phyloP scores from a whole-genome alignment of 1,140 invertebrate species.

The Lordiphosa mommai region DNA sequence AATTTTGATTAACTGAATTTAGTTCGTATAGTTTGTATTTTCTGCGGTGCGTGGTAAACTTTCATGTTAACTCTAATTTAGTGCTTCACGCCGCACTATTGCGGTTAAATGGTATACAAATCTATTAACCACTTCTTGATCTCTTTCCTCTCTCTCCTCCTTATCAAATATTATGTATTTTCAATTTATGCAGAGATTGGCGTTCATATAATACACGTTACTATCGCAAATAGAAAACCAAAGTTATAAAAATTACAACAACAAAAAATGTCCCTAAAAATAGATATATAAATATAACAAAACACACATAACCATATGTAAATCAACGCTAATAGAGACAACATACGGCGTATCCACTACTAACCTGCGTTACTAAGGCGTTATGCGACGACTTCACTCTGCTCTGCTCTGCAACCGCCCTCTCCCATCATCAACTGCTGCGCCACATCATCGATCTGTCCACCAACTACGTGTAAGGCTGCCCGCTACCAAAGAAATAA shows the following conservation, averaged over 20 bases:
- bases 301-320: conserved; percentile 27
- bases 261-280: conserved; percentile 9
- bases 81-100: background rate
- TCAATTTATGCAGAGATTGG: conserved; percentile 73
- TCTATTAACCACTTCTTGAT: conserved; percentile 61
- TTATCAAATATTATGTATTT: conserved; percentile 38
- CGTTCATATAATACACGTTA: conserved; percentile 76
- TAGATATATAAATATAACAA: conserved; percentile 24
- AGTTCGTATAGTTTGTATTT: too few species aligned
- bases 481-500: conserved; percentile 27
- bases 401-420: conserved; percentile 17
- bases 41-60: too few species aligned
- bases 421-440: conserved; percentile 12
- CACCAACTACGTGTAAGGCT: conserved; percentile 65
- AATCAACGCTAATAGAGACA: conserved; percentile 28
- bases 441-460: conserved; percentile 16
- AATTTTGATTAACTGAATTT: too few species aligned
- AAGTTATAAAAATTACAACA: conserved; percentile 29
- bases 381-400: background rate
- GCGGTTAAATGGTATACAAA: conserved; percentile 10
- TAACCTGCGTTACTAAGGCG: background rate
- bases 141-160: conserved; percentile 57
- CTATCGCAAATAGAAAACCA: conserved; percentile 62
- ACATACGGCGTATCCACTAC: conserved; percentile 3
- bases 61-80: too few species aligned